Conservation (phyloP, 2,113 vertebrate genomes). For the Uria lomvia region DNA sequence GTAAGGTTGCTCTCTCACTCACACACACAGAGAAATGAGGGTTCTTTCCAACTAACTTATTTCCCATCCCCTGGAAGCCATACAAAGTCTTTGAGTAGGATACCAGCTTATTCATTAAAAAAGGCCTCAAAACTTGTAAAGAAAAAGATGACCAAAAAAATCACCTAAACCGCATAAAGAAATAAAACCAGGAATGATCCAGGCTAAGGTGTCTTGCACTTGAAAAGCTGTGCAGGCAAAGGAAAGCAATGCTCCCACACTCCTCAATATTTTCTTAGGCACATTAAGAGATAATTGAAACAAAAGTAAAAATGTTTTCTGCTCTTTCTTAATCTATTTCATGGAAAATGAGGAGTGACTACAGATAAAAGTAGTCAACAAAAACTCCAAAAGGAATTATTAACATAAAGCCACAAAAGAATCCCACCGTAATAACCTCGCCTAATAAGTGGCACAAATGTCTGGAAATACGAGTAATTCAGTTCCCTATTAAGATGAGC, state of each 20-base stretch:
- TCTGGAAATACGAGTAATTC: neutral
- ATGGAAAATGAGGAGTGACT: neutral
- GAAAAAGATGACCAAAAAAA: neutral
- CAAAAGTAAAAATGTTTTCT: neutral
- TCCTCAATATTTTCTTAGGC: neutral
- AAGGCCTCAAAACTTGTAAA: neutral
- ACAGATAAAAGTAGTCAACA: neutral
- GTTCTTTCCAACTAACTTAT: neutral
- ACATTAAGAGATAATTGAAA: neutral
- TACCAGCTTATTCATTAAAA: neutral
- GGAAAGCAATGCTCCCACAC: neutral
- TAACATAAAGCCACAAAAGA: neutral
- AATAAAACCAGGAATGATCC: neutral
- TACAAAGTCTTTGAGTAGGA: neutral
- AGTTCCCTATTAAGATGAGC: neutral
- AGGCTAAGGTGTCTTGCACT: neutral
- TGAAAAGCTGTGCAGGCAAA: neutral
- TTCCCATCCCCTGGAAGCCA: neutral
- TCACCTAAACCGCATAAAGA: neutral
- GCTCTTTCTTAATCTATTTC: neutral
- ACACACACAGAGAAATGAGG: neutral
- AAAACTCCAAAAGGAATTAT: neutral
- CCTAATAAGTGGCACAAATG: neutral
- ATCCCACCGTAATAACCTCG: neutral
- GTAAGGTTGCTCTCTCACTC: neutral